These are phyloP conservation scores for Catharus fuscescens DNA, from an alignment of 2,113 vertebrate genomes.

Conservation along the genomic window DNA sequence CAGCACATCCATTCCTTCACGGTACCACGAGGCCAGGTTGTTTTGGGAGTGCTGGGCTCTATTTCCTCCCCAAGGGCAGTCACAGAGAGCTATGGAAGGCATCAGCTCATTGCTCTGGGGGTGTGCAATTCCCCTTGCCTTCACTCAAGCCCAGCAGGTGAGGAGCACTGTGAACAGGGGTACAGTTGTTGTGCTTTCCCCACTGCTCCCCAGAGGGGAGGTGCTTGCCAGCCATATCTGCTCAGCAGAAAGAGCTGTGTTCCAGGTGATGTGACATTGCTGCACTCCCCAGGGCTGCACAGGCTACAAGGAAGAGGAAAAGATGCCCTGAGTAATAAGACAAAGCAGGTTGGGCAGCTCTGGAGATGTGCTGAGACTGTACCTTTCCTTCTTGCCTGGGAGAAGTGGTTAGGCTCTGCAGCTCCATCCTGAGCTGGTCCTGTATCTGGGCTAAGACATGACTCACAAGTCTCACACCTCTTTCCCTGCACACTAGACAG, in stretches of 20 bases:
- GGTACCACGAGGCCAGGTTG: fast-evolving
- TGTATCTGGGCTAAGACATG: neutral
- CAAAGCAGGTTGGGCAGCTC: neutral
- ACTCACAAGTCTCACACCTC: neutral
- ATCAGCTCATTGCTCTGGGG: neutral
- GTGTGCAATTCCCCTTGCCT: neutral
- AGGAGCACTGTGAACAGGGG: neutral
- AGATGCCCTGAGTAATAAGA: neutral
- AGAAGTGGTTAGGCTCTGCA: neutral
- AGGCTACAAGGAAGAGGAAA: neutral
- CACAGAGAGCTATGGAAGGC: neutral
- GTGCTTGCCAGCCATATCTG: neutral
- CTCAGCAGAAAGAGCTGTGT: neutral
- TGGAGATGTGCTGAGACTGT: neutral
- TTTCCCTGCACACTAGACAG: neutral
- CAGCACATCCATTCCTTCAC: neutral
- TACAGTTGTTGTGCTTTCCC: neutral
- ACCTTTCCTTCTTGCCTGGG: neutral
- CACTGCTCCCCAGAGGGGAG: neutral
- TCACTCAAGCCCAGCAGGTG: neutral
- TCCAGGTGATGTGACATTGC: neutral
- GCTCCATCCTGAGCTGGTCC: neutral
- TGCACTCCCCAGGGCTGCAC: neutral
- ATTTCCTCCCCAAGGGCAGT: neutral
- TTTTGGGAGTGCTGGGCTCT: neutral